A percentile compares a stretch with the other conserved stretches of the same genome.
Conservation (phyloP, 2,797 vertebrate genomes). For the Parauchenoglanis ngamensis region DNA sequence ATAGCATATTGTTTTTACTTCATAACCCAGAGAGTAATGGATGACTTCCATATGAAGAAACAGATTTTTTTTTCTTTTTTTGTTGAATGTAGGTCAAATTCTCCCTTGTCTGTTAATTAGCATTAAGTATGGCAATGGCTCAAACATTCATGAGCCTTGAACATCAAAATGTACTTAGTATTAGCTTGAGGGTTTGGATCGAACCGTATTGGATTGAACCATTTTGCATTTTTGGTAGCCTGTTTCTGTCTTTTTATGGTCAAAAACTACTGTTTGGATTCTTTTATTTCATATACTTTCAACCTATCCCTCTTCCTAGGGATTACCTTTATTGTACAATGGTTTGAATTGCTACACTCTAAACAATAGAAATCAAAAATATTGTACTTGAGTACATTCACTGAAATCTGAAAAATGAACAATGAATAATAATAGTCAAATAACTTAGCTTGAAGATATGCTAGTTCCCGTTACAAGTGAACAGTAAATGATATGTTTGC, state of each 20-base stretch:
- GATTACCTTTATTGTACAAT: not conserved
- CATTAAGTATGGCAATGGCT: slow-evolving; percentile 15
- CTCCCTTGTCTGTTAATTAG: slow-evolving; percentile 38
- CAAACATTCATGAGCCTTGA: slow-evolving; percentile 31
- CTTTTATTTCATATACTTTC: no score
- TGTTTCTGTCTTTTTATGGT: not conserved
- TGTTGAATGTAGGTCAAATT: slow-evolving; percentile 4
- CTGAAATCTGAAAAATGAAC: not conserved
- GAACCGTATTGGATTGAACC: not conserved
- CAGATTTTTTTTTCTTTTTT: not conserved
- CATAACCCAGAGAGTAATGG: not conserved
- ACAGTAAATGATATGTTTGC: not conserved
- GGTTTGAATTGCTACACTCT: not conserved
- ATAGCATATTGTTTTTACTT: not conserved
- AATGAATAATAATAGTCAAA: not conserved
- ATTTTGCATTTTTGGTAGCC: not conserved
- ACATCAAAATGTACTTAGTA: slow-evolving; percentile 32
- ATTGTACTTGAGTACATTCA: not conserved
- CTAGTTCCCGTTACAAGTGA: not conserved
- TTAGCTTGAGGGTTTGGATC: slow-evolving; percentile 22
- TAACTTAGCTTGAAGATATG: not conserved
- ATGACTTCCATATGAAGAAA: slow-evolving; percentile 3
- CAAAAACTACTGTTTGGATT: not conserved
- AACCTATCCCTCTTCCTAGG: not conserved
- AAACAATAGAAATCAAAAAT: not conserved